Evolutionary conservation across 2,797 vertebrate species (phyloP).

Genomic region (Rhabdomys pumilio): DNA sequence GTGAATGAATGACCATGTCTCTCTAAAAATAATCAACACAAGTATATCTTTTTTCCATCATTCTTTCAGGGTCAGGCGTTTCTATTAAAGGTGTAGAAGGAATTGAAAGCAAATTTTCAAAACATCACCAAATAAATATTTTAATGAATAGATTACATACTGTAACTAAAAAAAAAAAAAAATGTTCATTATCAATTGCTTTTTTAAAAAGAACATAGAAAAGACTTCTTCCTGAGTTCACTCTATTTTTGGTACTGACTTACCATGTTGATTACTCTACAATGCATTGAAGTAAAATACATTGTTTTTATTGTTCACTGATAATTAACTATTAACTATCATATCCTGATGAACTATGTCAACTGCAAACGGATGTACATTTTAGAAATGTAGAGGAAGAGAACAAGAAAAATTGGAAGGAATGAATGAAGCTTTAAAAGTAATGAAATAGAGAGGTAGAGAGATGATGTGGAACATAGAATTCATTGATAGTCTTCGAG

Average conservation of each 20-base stretch:
- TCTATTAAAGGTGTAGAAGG: neutral
- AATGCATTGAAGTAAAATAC: neutral
- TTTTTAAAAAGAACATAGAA: neutral
- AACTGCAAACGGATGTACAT: neutral
- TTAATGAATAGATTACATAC: neutral
- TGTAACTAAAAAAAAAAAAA: neutral
- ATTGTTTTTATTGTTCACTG: neutral
- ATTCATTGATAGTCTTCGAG: neutral
- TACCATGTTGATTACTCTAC: neutral
- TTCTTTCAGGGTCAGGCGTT: neutral
- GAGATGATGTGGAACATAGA: too few relatives aligned
- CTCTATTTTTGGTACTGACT: neutral
- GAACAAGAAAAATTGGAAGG: neutral
- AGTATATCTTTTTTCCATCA: neutral
- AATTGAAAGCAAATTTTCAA: neutral
- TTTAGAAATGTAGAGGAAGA: neutral
- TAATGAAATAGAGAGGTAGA: neutral
- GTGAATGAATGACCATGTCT: neutral
- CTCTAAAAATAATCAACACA: neutral
- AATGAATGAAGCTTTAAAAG: neutral
- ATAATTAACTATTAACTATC: neutral
- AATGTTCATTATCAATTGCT: neutral
- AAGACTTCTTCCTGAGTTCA: neutral
- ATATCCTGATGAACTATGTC: neutral
- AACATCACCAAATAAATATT: slow-evolving; percentile 12